A percentile compares a stretch with the other conserved stretches of the same genome.
These are phyloP conservation scores for Petrocephalus schoutedeni DNA, from an alignment of 2,797 vertebrate species.

Conservation along the genomic window DNA sequence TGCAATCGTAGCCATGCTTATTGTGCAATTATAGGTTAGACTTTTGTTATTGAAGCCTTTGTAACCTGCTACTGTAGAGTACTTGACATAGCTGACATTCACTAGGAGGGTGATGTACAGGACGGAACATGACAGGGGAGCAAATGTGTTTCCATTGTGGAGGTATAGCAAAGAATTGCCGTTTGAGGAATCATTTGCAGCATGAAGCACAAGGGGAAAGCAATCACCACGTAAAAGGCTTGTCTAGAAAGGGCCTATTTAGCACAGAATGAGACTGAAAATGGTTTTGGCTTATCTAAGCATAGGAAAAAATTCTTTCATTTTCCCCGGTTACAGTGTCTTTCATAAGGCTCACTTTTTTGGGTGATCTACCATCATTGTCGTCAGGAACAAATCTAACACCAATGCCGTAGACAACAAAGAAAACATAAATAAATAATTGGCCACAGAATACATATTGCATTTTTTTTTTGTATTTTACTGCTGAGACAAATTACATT, in stretches of 20 bases:
- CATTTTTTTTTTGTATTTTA: background rate
- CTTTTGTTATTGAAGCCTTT: background rate
- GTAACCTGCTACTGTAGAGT: background rate
- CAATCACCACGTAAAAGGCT: constrained; percentile 60
- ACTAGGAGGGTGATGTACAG: constrained; percentile 20
- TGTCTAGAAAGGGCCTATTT: constrained; percentile 60
- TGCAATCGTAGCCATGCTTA: background rate
- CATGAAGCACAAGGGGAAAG: constrained; percentile 52
- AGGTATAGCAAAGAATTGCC: constrained; percentile 56
- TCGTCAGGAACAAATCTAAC: background rate
- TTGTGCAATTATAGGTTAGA: background rate
- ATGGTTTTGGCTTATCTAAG: constrained; percentile 6
- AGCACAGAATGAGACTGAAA: constrained; percentile 58
- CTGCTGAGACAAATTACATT: background rate
- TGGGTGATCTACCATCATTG: background rate
- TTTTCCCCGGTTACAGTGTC: background rate
- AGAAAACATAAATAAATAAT: background rate
- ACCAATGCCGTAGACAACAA: background rate
- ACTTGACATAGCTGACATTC: constrained; percentile 6
- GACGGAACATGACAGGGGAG: constrained; percentile 39
- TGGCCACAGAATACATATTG: background rate
- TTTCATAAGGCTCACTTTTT: background rate
- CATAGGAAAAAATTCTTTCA: background rate
- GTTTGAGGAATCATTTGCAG: constrained; percentile 55
- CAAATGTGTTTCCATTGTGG: constrained; percentile 47